Evolutionary conservation across 2,113 vertebrate genomes (phyloP), one percentile per base, ranked within the genome.

Genomic region (Riparia riparia): DNA sequence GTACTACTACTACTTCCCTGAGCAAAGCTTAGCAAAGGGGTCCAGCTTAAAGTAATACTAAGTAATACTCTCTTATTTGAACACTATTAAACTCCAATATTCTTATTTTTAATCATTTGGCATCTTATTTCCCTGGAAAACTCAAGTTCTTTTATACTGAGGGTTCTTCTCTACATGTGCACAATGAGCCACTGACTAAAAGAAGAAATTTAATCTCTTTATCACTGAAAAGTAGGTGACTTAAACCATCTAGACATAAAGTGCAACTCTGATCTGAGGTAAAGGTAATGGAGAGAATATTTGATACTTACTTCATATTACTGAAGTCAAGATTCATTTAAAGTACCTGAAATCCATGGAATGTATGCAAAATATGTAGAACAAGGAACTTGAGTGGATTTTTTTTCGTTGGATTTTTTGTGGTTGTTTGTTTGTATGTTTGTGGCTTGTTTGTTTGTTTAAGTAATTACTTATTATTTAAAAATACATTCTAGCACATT

Each of bases 281-380:
- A 92, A 91, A 87, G 34, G 41, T 78, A 94, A 82, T 80, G 22
- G 24, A 86, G 22, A 56, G 9, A 91, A 68, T 94, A 89, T 47
- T 13, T 20, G 31, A 37, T 53, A 66, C 9, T 56, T 65, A 50
- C 10, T 69, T 91, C 11, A 21, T 91, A 12, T 69, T 25, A 47
- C 47, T 92, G 76, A 90, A 87, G 3, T 26, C 64, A 93, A n/a
- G 13, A 39, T 44, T 77, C 34, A 50, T 25, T 54, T 64, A 24
- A 44, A 65, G 10, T 68, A 4, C 4, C 29, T 54, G 14, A 74
- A 89, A 88, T 90, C 14, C 12, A 18, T 14, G 2, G 3, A 74
- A 58, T 26, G 3, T 44, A 37, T 47, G 12, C 8, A 92, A 93
- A 82, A 82, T 37, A 34, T 86, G 12, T 22, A 45, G 2, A 24